Base-by-base conservation (phyloP, 2,797 vertebrate genomes). In the Dryobates pubescens region DNA sequence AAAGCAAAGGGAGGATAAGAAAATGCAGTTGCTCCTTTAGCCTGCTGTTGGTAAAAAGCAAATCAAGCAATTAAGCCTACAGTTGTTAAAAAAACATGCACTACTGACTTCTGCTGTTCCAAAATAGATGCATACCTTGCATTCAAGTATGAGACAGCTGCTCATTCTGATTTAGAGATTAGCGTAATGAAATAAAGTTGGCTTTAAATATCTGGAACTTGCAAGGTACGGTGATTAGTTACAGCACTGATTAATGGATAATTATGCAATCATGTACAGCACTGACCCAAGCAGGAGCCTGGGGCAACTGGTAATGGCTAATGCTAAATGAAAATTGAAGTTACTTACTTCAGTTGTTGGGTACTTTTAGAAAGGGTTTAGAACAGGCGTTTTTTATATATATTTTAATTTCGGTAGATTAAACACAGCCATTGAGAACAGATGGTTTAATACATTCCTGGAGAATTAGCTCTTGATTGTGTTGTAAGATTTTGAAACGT, bases 101-200 rank as follows among this genome's bases (percentile, higher is more conserved):
- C 75, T 96, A 84, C 89, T 96, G 96, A 96, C 94, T 96, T 95
- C 57, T 96, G 91, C 74, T 77, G 93, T 93, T 97, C 93, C 90
- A 97, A 98, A 98, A 97, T 94, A 96, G 96, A 97, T 96, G 94
- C 96, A 96, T 97, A 95, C 86, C 72, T 97, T 95, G 75, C 86
- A 16, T 96, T 97, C 96, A 97, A 91, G 73, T 89, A 93, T 91
- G 89, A 94, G 96, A 97, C 97, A 97, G 96, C 96, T 98, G 96
- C 87, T 95, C 93, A 71, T 96, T 97, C 96, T 97, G 97, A 97
- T 97, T 96, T 97, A 95, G 94, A 92, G 96, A 97, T 98, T 97
- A 98, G 79, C 1, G 18, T 97, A 97, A 98, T 97, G 97, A 97
- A 97, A 97, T 97, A 96, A 97, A 97, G 85, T 97, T 95, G 95